Evolutionary conservation across 1,140 invertebrate species (phyloP), one percentile per base, ranked within the genome.

Genomic region (Drosophila pseudoobscura): DNA sequence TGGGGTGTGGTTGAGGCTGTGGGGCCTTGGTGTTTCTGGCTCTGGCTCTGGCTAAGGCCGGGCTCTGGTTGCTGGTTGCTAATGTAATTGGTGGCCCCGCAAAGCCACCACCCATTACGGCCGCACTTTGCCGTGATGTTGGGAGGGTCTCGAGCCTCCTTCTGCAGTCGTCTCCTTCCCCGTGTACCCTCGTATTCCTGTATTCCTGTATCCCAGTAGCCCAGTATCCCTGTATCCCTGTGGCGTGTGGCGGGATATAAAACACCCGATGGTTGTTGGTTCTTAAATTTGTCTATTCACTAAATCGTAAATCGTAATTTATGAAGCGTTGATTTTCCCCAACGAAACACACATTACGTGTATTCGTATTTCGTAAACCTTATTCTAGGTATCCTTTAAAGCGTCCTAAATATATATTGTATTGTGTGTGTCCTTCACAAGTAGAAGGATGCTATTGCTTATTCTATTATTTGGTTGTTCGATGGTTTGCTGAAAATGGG

Each of bases 41-140:
- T 11, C 3, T 35, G 31, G 9, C 31, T 3, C 31, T 35, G 54
- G 24, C 39, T 13, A 63, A 20, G 43, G 44, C 51, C 63, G 51
- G 64, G 13, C 64, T 44, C 65, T 75, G 73, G 52, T 60, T 70
- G 65, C 65, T 85, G 82, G 82, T 35, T 35, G 31, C 73, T 73
- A 77, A 59, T 70, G 64, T 80, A 53, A 85, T 79, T 72, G 85
- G 83, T 64, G 75, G 80, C 57, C 80, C 87, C 56, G 83, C 69
- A 80, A 91, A 90, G 71, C 90, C 83, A 68, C 87, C 90, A 80
- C 90, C 90, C 90, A 91, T 91, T 85, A 90, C 89, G 85, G 60
- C 69, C 66, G 31, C 68, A 63, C 52, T 60, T 47, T 63, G 59
- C 39, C 66, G 47, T 69, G 65, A 26, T 69, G 63, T 11, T 63